Percentiles rank a stretch among this genome's conserved stretches.
Conservation (phyloP, 2,113 vertebrate species). For the Galeopterus variegatus region DNA sequence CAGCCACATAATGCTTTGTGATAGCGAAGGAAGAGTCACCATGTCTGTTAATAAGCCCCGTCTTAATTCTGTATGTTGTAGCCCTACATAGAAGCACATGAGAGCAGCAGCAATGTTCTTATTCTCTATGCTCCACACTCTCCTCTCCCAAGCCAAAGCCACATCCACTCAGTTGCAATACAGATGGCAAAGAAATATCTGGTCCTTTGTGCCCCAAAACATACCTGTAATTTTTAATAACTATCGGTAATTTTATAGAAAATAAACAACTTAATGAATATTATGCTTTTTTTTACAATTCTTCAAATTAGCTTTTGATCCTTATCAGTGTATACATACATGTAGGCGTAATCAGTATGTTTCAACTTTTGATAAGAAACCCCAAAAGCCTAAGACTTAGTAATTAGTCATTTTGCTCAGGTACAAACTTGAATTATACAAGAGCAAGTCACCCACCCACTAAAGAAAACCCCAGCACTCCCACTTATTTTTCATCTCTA, state of each 20-base stretch:
- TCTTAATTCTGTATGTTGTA: not conserved
- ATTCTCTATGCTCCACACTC: not conserved
- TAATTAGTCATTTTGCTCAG: not conserved
- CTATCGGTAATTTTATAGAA: not conserved
- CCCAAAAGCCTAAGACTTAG: not conserved
- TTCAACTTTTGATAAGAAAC: not conserved
- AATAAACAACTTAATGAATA: not conserved
- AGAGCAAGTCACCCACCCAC: not conserved
- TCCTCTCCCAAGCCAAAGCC: not conserved
- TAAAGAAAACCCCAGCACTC: not conserved
- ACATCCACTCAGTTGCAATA: not conserved
- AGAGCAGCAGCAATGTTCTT: not conserved
- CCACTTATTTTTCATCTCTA: too few species aligned
- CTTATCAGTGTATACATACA: not conserved
- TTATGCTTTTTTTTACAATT: not conserved
- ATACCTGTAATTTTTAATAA: not conserved
- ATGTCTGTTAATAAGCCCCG: not conserved
- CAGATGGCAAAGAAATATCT: not conserved
- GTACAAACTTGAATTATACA: conserved; percentile 17
- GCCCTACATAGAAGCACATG: not conserved
- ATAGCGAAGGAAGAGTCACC: not conserved
- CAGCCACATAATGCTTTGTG: not conserved
- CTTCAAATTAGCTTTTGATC: not conserved
- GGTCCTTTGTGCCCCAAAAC: not conserved
- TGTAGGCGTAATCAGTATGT: not conserved